Conservation (phyloP, 1,140 invertebrate genomes). For the Archivesica marissinica region DNA sequence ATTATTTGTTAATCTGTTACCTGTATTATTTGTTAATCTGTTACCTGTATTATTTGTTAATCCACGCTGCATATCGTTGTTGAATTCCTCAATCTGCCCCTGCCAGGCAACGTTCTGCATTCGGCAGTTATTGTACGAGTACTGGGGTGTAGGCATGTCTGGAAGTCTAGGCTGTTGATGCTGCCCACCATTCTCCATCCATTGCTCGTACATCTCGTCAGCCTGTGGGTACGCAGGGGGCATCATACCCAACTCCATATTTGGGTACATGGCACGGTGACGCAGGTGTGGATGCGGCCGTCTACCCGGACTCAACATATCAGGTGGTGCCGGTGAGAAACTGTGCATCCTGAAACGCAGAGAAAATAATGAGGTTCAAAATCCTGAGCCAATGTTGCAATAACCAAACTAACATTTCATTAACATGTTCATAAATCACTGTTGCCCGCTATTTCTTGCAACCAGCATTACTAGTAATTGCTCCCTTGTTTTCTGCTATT, state of each 20-base stretch:
- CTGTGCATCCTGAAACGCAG: conserved; percentile 50
- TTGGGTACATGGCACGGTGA: conserved; percentile 68
- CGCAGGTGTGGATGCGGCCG: conserved; percentile 64
- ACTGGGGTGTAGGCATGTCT: conserved; percentile 19
- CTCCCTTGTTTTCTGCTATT: no score
- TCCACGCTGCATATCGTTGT: conserved; percentile 51
- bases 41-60: conserved; percentile 45
- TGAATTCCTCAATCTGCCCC: conserved; percentile 56
- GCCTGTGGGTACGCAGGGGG: conserved; percentile 55
- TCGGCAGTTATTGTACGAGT: conserved; percentile 53
- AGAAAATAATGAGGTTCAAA: no score
- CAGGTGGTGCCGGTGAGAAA: conserved; percentile 70
- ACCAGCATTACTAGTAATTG: no score
- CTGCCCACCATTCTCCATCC: conserved; percentile 53
- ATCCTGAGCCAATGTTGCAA: no score
- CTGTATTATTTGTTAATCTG: background rate
- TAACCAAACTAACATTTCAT: no score
- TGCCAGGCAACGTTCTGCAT: conserved; percentile 62
- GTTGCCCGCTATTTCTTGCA: no score
- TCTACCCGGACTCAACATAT: conserved; percentile 72
- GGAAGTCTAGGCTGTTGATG: background rate
- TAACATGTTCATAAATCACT: no score
- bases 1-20: no score
- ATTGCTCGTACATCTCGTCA: conserved; percentile 61
- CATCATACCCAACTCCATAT: conserved; percentile 68